phyloP scores from a whole-genome alignment of 64 coral and sea anemone genomes.

The Hydrozoanthus tunicans region DNA sequence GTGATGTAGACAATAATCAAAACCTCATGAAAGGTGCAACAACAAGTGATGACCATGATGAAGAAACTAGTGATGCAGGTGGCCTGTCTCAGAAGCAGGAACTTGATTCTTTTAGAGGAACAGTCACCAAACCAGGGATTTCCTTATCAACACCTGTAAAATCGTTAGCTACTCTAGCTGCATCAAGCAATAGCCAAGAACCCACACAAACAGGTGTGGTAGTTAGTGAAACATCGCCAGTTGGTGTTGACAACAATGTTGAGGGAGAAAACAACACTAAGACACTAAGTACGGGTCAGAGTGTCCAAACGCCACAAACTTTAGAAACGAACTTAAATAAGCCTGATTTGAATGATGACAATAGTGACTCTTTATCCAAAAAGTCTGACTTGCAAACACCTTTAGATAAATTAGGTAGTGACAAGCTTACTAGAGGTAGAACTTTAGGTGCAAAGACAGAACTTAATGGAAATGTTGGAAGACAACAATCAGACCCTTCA shows the following conservation, averaged over 20 bases:
- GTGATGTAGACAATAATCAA: slow-evolving; percentile 23
- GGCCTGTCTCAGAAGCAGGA: not conserved
- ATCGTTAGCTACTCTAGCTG: not conserved
- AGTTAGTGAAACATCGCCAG: not conserved
- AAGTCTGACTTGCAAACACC: slow-evolving; percentile 17
- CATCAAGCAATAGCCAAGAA: not conserved
- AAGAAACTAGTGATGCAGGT: slow-evolving; percentile 32
- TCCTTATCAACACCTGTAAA: not conserved
- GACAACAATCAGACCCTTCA: slow-evolving; percentile 32
- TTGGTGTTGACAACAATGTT: not conserved
- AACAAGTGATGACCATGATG: not conserved
- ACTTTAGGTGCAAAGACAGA: slow-evolving; percentile 3
- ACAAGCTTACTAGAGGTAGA: not conserved
- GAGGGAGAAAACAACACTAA: not conserved
- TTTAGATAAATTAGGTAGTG: not conserved
- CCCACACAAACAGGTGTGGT: not conserved
- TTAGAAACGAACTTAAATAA: slow-evolving; percentile 3
- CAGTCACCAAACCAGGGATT: not conserved
- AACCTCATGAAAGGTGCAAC: slow-evolving; percentile 15
- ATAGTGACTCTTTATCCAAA: not conserved
- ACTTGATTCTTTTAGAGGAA: not conserved
- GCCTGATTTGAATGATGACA: not conserved
- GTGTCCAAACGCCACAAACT: not conserved
- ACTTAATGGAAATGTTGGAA: not conserved
- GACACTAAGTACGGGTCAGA: not conserved